Evolutionary conservation across 2,113 vertebrate genomes (phyloP).

Genomic region (Nibea coibor): DNA sequence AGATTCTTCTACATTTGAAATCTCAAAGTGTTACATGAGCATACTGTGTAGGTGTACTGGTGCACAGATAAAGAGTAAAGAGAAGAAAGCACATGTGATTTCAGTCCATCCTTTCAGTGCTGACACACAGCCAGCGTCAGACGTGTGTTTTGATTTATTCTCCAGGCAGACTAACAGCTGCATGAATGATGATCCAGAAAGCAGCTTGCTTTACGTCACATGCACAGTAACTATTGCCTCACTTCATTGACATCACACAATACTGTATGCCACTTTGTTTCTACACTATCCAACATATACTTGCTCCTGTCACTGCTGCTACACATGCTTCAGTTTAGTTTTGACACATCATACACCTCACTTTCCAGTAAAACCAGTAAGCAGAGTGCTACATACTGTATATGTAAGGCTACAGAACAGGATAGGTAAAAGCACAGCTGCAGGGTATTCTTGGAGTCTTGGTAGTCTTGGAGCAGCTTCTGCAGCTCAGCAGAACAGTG

Average conservation of each 20-base stretch:
- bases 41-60: not conserved
- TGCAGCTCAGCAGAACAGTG: not conserved
- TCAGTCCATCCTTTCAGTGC: not conserved
- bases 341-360: constrained; percentile 26
- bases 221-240: not conserved
- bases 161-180: not conserved
- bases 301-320: not conserved
- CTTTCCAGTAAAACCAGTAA: constrained; percentile 12
- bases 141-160: too few species aligned
- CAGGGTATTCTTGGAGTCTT: not conserved
- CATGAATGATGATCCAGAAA: constrained; percentile 8
- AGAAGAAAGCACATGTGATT: not conserved
- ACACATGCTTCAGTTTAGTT: constrained; percentile 8
- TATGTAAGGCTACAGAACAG: too few species aligned
- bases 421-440: not conserved
- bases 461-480: not conserved
- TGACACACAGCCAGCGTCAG: too few species aligned
- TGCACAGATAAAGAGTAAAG: not conserved
- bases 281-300: not conserved
- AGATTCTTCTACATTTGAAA: not conserved
- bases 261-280: not conserved
- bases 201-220: not conserved
- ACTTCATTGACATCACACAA: not conserved
- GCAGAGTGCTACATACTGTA: not conserved
- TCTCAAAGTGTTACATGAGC: not conserved